Conservation (phyloP, 1,140 invertebrate species). For the Vanessa atalanta region DNA sequence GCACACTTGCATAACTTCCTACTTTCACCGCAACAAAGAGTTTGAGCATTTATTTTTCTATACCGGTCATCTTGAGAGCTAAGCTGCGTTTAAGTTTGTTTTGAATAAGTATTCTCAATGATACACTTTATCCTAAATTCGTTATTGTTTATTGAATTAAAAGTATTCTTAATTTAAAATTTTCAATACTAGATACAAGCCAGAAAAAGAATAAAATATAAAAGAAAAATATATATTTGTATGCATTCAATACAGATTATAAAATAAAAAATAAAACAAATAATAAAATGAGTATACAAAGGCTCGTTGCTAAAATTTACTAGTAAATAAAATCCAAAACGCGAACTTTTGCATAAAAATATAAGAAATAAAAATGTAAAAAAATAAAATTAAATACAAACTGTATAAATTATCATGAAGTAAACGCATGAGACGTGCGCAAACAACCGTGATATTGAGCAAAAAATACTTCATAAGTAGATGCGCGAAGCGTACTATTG, state of each 20-base stretch:
- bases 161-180: too few relatives aligned
- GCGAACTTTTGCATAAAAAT: not conserved
- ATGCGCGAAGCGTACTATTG: slow-evolving; percentile 32
- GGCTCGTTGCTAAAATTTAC: too few relatives aligned
- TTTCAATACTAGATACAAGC: too few relatives aligned
- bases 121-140: too few relatives aligned
- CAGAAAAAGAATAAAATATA: too few relatives aligned
- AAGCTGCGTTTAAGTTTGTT: not conserved
- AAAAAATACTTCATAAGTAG: slow-evolving; percentile 26
- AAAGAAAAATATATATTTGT: too few relatives aligned
- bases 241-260: too few relatives aligned
- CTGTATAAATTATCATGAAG: not conserved
- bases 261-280: not conserved
- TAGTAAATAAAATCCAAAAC: not conserved
- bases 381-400: not conserved
- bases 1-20: slow-evolving; percentile 57
- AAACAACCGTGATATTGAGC: slow-evolving; percentile 7
- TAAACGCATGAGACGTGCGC: not conserved
- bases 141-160: too few relatives aligned
- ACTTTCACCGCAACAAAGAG: slow-evolving; percentile 59
- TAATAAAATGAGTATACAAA: not conserved
- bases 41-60: slow-evolving; percentile 28
- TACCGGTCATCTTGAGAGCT: not conserved
- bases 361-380: not conserved
- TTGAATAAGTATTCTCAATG: too few relatives aligned